These are phyloP conservation scores for Furnarius figulus DNA, from an alignment of 2,113 vertebrate species.

Conservation along the genomic window DNA sequence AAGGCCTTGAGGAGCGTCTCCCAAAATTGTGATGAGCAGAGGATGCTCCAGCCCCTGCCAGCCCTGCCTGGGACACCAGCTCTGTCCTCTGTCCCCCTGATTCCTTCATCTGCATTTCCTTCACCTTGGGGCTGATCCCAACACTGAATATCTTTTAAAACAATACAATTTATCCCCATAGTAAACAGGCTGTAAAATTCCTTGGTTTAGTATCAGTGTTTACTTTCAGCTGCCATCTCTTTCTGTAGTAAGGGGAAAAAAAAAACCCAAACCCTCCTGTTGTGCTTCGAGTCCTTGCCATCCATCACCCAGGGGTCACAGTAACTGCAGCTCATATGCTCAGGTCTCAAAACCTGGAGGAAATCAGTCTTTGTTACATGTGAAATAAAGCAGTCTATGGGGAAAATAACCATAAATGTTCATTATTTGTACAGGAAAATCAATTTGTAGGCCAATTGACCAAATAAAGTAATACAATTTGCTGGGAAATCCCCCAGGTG, in stretches of 20 bases:
- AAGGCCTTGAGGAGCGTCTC: background rate
- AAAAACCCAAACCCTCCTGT: background rate
- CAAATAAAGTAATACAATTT: slow-evolving; percentile 79
- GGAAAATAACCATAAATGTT: slow-evolving; percentile 81
- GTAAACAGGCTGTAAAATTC: background rate
- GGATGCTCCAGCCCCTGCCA: background rate
- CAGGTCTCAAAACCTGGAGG: slow-evolving; percentile 49
- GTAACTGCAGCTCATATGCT: background rate
- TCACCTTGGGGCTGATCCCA: background rate
- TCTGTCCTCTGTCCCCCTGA: too few relatives aligned
- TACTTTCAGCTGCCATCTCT: background rate
- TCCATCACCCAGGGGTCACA: slow-evolving; percentile 38
- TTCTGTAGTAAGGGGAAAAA: background rate
- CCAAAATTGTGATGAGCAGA: background rate
- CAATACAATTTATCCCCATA: background rate
- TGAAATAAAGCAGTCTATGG: slow-evolving; percentile 73
- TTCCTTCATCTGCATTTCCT: background rate
- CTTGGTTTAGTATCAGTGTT: background rate
- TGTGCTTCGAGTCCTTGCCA: background rate
- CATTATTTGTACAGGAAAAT: slow-evolving; percentile 80
- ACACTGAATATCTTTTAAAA: background rate
- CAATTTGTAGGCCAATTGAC: slow-evolving; percentile 78
- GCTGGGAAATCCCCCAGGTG: slow-evolving; percentile 71
- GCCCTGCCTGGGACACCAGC: background rate
- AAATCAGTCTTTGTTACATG: slow-evolving; percentile 68